Percentiles rank a stretch among this genome's conserved stretches.
Evolutionary conservation across 2,888 invertebrate species (phyloP).

Genomic region (Belgica antarctica): DNA sequence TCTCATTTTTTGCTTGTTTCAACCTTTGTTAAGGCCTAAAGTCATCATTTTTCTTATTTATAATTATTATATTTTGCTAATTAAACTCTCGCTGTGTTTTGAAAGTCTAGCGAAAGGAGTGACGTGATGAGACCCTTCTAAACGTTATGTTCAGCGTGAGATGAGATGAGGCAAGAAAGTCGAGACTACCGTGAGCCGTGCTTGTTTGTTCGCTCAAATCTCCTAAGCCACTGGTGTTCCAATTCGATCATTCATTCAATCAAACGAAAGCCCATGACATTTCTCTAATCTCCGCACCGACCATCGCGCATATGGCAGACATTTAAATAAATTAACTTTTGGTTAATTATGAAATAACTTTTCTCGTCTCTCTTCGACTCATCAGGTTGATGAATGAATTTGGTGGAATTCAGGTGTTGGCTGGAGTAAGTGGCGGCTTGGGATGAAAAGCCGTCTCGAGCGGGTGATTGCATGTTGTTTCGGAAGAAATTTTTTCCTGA

Average conservation of each 20-base stretch:
- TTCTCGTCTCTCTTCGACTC: background rate
- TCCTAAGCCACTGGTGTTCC: slow-evolving; percentile 12
- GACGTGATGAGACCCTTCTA: slow-evolving; percentile 11
- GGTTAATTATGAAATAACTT: slow-evolving; percentile 33
- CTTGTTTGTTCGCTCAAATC: background rate
- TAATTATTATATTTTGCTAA: slow-evolving; percentile 22
- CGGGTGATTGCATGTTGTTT: slow-evolving; percentile 19
- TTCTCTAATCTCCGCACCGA: slow-evolving; percentile 5
- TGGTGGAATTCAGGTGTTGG: slow-evolving; percentile 21
- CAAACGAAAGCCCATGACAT: slow-evolving; percentile 31
- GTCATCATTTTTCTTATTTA: slow-evolving; percentile 10
- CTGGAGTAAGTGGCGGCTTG: slow-evolving; percentile 4
- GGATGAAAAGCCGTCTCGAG: background rate
- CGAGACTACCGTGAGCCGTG: slow-evolving; percentile 8
- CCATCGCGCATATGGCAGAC: slow-evolving; percentile 19
- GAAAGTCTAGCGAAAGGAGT: slow-evolving; percentile 2
- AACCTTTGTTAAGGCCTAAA: slow-evolving; percentile 1
- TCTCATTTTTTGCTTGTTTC: too few relatives aligned
- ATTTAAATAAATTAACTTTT: slow-evolving; percentile 28
- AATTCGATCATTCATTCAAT: slow-evolving; percentile 37
- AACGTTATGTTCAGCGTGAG: too few relatives aligned
- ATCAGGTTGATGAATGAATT: slow-evolving; percentile 17
- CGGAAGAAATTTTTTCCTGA: slow-evolving; percentile 5
- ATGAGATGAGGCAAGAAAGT: background rate
- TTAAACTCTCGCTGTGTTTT: background rate